Evolutionary conservation across 2,888 invertebrate species (phyloP).

Genomic region (Chrysolina oricalcia): DNA sequence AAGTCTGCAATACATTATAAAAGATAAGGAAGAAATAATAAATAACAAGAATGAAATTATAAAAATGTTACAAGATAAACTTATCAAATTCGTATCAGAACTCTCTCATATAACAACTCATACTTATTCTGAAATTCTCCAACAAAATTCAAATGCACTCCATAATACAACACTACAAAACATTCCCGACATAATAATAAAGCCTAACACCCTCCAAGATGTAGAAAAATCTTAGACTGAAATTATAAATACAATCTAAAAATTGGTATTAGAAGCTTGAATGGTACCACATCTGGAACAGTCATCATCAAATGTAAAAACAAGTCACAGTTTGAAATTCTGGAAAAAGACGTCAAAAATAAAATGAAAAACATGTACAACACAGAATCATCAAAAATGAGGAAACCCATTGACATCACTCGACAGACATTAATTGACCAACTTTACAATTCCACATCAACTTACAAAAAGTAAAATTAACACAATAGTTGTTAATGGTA

Average conservation of each 20-base stretch:
- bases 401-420: too few species aligned
- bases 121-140: constrained; percentile 3
- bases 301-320: constrained; percentile 24
- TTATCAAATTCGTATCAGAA: constrained; percentile 22
- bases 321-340: constrained; percentile 15
- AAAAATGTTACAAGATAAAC: too few species aligned
- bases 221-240: constrained; percentile 23
- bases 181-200: constrained; percentile 24
- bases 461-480: too few species aligned
- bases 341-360: not conserved
- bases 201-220: constrained; percentile 25
- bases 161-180: not conserved
- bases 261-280: too few species aligned
- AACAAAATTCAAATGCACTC: constrained; percentile 11
- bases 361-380: too few species aligned
- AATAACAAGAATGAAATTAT: constrained; percentile 33
- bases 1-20: constrained; percentile 23
- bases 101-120: not conserved
- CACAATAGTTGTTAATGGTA: too few species aligned
- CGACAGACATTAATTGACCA: too few species aligned
- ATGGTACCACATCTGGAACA: constrained; percentile 15
- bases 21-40: constrained; percentile 29
- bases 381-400: too few species aligned
- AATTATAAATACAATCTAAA: constrained; percentile 17
- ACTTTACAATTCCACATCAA: too few species aligned